A percentile compares a stretch with the other conserved stretches of the same genome.
These are phyloP conservation scores for Brachyopa scutellaris DNA, from an alignment of 2,888 invertebrate genomes.

Conservation along the genomic window DNA sequence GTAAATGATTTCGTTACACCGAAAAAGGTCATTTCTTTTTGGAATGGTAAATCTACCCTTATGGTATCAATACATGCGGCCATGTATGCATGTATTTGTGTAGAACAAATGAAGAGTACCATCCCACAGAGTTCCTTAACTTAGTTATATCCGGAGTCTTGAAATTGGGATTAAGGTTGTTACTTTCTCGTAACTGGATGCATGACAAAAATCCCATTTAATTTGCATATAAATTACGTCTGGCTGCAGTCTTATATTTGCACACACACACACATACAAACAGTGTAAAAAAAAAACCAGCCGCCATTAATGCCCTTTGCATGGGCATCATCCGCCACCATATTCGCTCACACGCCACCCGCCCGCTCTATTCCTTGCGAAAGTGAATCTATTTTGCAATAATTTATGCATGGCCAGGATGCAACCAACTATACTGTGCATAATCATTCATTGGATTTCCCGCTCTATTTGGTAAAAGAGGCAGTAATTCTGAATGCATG, in stretches of 20 bases:
- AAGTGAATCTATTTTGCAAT: conserved; percentile 46
- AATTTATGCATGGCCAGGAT: conserved; percentile 47
- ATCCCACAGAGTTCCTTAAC: conserved; percentile 43
- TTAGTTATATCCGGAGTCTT: conserved; percentile 50
- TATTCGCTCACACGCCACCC: background rate
- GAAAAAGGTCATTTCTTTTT: conserved; percentile 65
- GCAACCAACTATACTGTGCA: conserved; percentile 38
- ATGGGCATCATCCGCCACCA: conserved; percentile 31
- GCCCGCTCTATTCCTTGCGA: background rate
- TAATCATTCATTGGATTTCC: conserved; percentile 54
- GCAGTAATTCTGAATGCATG: too few relatives aligned
- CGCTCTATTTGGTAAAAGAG: conserved; percentile 31
- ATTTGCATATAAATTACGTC: conserved; percentile 81
- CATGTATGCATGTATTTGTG: conserved; percentile 6
- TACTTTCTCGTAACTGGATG: conserved; percentile 58
- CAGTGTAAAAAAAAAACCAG: conserved; percentile 1
- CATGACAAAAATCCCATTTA: conserved; percentile 79
- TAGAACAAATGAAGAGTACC: conserved; percentile 50
- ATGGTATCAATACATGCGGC: conserved; percentile 43
- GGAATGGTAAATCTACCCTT: conserved; percentile 53
- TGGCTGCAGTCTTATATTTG: conserved; percentile 73
- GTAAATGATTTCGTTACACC: conserved; percentile 67
- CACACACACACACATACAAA: conserved; percentile 7
- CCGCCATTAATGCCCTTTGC: conserved; percentile 38
- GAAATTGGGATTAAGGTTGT: conserved; percentile 48